phyloP scores from a whole-genome alignment of 2,797 vertebrate genomes.

The Spea hammondii region DNA sequence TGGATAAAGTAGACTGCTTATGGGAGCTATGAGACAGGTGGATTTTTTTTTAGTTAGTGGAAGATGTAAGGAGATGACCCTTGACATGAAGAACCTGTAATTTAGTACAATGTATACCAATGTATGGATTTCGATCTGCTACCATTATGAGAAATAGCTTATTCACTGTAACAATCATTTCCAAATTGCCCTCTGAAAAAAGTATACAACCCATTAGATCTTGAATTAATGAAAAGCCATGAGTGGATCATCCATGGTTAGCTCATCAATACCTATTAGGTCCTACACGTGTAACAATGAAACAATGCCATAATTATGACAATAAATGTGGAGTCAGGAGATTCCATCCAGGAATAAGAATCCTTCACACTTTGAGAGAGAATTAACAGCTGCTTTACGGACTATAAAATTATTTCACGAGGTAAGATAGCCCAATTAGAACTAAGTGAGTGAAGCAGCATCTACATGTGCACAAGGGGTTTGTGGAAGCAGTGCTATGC shows the following conservation, averaged over 20 bases:
- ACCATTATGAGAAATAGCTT: neutral
- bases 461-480: constrained; percentile 42
- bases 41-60: too few relatives aligned
- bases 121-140: neutral
- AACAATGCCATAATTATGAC: constrained; percentile 57
- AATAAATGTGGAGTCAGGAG: constrained; percentile 53
- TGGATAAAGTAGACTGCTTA: too few relatives aligned
- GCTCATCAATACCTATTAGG: constrained; percentile 57
- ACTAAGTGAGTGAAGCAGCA: constrained; percentile 36
- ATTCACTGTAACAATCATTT: neutral
- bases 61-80: neutral
- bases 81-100: neutral
- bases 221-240: constrained; percentile 61
- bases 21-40: too few relatives aligned
- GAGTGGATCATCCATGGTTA: constrained; percentile 59
- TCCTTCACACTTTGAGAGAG: constrained; percentile 49
- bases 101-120: neutral
- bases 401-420: constrained; percentile 44
- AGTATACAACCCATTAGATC: constrained; percentile 6
- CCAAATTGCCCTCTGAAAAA: neutral
- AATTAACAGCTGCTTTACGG: constrained; percentile 56
- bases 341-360: constrained; percentile 39
- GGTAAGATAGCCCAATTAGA: constrained; percentile 54
- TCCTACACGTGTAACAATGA: constrained; percentile 56
- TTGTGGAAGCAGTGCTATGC: constrained; percentile 30